Evolutionary conservation across 2,113 vertebrate genomes (phyloP).

Genomic region (Balaenoptera acutorostrata): DNA sequence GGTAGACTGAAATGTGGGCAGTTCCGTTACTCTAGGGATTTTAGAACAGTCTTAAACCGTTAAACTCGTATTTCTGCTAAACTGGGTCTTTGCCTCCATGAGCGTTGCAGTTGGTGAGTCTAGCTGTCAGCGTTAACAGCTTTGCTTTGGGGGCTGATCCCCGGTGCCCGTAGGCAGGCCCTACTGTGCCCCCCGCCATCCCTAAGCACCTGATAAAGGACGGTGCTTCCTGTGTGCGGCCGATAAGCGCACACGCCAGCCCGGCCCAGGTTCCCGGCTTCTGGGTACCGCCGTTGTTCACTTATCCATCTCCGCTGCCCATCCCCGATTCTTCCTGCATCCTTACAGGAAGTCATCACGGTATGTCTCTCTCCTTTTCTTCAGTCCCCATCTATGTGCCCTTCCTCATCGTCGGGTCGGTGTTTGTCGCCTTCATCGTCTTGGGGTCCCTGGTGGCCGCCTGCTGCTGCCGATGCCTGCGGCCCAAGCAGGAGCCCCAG

Average conservation of each 20-base stretch:
- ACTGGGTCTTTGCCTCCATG: not conserved
- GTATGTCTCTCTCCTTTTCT: not conserved
- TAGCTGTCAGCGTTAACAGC: not conserved
- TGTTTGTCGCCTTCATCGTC: constrained; percentile 97
- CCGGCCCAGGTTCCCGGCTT: rapidly evolving
- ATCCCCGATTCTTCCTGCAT: rapidly evolving
- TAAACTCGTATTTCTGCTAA: not conserved
- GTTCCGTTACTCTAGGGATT: not conserved
- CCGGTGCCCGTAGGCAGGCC: rapidly evolving
- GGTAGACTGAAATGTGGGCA: not conserved
- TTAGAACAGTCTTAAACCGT: not conserved
- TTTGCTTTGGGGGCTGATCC: not conserved
- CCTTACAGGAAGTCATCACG: not conserved
- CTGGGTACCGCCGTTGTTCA: rapidly evolving
- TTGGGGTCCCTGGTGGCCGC: constrained; percentile 94
- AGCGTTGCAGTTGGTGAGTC: not conserved
- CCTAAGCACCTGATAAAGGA: not conserved
- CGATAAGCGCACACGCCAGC: rapidly evolving
- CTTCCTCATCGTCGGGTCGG: constrained; percentile 96
- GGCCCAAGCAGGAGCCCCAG: constrained; percentile 97
- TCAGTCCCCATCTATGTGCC: constrained; percentile 98
- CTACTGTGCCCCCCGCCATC: not conserved
- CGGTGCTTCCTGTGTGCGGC: rapidly evolving
- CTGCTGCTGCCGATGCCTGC: constrained; percentile 95
- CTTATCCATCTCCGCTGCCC: not conserved